These are phyloP conservation scores for Porites australiensis DNA, from an alignment of 64 coral and sea anemone species.

Conservation along the genomic window DNA sequence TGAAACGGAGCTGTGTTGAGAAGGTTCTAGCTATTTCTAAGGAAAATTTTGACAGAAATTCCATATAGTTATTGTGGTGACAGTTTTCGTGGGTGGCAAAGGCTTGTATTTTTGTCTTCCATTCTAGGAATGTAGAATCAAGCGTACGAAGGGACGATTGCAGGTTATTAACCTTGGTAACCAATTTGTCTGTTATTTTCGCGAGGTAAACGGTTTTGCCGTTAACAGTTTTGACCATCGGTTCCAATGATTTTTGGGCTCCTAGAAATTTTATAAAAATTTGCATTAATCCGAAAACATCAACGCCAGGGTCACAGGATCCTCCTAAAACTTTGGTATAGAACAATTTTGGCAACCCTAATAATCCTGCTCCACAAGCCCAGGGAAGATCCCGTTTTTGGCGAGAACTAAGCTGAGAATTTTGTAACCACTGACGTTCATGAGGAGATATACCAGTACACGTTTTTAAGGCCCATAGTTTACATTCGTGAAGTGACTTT, in stretches of 20 bases:
- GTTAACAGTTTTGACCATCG: background rate
- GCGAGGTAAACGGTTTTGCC: constrained; percentile 15
- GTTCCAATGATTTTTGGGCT: background rate
- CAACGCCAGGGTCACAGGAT: background rate
- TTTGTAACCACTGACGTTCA: background rate
- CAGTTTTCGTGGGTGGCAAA: background rate
- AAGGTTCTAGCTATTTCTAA: background rate
- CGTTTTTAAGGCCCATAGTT: background rate
- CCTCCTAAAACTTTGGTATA: background rate
- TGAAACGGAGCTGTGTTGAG: background rate
- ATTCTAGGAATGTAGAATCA: background rate
- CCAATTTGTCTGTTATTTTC: background rate
- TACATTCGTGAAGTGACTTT: background rate
- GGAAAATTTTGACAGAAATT: background rate
- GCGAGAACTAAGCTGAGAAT: background rate
- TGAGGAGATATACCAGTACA: background rate
- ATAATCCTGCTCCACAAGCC: background rate
- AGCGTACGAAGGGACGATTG: background rate
- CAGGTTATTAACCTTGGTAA: background rate
- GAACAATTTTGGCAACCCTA: background rate
- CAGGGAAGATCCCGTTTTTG: background rate
- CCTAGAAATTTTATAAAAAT: background rate
- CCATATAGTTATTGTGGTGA: background rate
- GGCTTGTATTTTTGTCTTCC: background rate
- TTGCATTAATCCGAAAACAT: background rate